Base-by-base conservation (phyloP, 2,113 vertebrate genomes). In the Acanthochromis polyacanthus region DNA sequence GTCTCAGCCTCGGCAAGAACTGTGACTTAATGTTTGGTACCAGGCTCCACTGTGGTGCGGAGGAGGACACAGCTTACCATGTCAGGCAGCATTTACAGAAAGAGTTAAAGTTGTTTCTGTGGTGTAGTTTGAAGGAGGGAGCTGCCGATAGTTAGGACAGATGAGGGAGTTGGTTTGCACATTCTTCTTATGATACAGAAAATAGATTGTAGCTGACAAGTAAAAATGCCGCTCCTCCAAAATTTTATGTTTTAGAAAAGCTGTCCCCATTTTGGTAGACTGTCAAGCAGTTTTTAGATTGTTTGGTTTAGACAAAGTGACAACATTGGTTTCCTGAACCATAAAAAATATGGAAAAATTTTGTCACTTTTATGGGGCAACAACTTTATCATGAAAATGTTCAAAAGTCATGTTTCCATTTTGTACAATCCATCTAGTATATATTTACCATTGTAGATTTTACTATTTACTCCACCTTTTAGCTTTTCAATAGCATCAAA, bases 21-120 rank as follows among this genome's bases (percentile, higher is more conserved):
- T 56, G 32, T 86, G 92, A 89, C 88, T 88, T 78, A 91, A 87
- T 79, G 81, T 65, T 74, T 25, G 4, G 88, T 93, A 90, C 93
- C 91, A 93, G 90, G 88, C 91, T 80, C 82, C 85, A 79, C 71
- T 32, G 16, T 36, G 77, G 68, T 77, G 75, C 74, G 30, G 32
- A 62, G 74, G 70, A 81, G 60, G 56, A 69, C 20, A 68, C 45
- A 30, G 65, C 68, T 81, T 23, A 68, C 51, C 55, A 43, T 64
- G 51, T 64, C 63, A 58, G 38, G 65, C 67, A 52, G 63, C 76
- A 55, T 84, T 82, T 79, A 76, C 62, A 79, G 55, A 86, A 85
- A 51, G 75, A 50, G 71, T 84, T 82, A 52, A 85, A 71, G 60
- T 56, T 61, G 53, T 80, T 84, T 67, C 51, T 75, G 32, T 25